Evolutionary conservation across 2,797 vertebrate genomes (phyloP).

Genomic region (Channa striata): DNA sequence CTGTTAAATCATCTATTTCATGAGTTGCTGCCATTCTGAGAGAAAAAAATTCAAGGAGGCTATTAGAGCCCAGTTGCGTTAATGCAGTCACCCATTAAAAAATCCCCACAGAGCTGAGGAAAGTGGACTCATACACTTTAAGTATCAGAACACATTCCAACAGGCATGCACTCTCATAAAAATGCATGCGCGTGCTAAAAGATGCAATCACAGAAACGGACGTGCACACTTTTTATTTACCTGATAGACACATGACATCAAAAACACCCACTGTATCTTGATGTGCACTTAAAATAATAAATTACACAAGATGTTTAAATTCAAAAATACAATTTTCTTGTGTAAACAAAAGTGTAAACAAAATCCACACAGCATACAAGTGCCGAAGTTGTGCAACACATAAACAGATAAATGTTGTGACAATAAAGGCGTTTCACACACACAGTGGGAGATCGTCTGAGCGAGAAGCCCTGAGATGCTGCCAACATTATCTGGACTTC

Average conservation of each 20-base stretch:
- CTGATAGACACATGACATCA: background rate
- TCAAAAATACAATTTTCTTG: too few relatives aligned
- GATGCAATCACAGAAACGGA: constrained; percentile 10
- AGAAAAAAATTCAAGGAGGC: constrained; percentile 55
- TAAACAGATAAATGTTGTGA: constrained; percentile 72
- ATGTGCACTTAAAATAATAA: background rate
- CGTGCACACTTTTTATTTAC: background rate
- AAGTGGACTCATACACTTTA: constrained; percentile 51
- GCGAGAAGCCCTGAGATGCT: too few relatives aligned
- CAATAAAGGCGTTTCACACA: constrained; percentile 39
- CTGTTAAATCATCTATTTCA: constrained; percentile 78
- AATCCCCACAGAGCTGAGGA: constrained; percentile 56
- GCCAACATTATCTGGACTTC: too few relatives aligned
- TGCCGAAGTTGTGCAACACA: constrained; percentile 38
- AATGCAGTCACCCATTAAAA: constrained; percentile 75
- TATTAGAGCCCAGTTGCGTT: constrained; percentile 70
- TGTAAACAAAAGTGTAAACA: too few relatives aligned
- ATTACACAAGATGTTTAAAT: background rate
- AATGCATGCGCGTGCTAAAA: constrained; percentile 8
- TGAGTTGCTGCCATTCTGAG: constrained; percentile 61
- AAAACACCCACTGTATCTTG: background rate
- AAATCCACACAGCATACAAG: constrained; percentile 26
- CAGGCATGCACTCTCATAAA: constrained; percentile 22
- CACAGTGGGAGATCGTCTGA: too few relatives aligned
- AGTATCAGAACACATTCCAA: constrained; percentile 42